phyloP scores from a whole-genome alignment of 2,797 vertebrate genomes.

The Diplodus sargus region DNA sequence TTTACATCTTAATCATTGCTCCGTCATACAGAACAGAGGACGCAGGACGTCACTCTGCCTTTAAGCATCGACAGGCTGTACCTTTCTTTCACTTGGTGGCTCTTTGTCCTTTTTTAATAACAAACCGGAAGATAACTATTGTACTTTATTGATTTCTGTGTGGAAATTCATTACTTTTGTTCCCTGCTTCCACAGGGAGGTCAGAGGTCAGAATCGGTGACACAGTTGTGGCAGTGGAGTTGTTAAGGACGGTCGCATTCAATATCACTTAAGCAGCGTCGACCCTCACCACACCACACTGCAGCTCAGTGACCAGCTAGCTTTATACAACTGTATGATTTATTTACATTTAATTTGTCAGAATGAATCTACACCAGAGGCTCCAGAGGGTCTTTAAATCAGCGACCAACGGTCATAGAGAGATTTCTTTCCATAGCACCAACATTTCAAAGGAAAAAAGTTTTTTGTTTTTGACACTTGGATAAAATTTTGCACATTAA shows the following conservation, averaged over 20 bases:
- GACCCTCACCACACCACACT: not conserved
- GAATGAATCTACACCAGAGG: not conserved
- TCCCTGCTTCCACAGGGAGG: constrained; percentile 20
- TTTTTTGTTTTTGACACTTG: not conserved
- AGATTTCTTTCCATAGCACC: not conserved
- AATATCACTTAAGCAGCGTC: constrained; percentile 49
- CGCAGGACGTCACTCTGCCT: constrained; percentile 16
- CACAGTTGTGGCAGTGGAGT: constrained; percentile 24
- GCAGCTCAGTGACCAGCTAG: not conserved
- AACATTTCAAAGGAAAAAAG: not conserved
- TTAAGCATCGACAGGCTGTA: constrained; percentile 38
- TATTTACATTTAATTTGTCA: constrained; percentile 2
- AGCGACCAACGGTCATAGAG: not conserved
- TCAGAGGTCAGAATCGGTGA: constrained; percentile 55
- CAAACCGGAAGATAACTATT: constrained; percentile 8
- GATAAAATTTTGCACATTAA: not conserved
- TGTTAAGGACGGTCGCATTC: constrained; percentile 38
- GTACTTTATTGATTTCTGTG: constrained; percentile 50
- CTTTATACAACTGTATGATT: not conserved
- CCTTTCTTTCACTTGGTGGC: constrained; percentile 52
- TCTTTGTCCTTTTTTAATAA: constrained; percentile 16
- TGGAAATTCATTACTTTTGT: constrained; percentile 36
- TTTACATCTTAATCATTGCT: constrained; percentile 48
- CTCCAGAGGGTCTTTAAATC: not conserved
- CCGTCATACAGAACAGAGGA: constrained; percentile 2